Evolutionary conservation across 2,797 vertebrate species (phyloP).

Genomic region (Octomys mimax): DNA sequence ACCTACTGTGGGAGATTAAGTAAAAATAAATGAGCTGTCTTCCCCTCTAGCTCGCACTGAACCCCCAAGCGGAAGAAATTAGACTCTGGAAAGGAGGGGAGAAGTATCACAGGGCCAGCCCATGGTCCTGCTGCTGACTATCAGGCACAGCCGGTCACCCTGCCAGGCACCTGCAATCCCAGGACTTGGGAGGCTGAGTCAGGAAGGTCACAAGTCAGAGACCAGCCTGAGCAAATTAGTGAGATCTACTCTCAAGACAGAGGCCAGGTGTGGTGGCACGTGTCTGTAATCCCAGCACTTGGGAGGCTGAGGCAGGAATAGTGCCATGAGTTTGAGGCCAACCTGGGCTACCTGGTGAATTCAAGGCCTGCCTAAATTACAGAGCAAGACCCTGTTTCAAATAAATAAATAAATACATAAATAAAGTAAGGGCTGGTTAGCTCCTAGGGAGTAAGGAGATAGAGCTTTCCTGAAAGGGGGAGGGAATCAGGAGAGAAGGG

Average conservation of each 20-base stretch:
- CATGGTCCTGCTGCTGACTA: not conserved
- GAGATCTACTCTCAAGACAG: not conserved
- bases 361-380: not conserved
- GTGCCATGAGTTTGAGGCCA: not conserved
- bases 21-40: not conserved
- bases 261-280: not conserved
- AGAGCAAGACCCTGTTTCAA: not conserved
- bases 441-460: not conserved
- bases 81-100: not conserved
- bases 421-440: not conserved
- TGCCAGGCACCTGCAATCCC: not conserved
- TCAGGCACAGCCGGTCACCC: not conserved
- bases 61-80: not conserved
- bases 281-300: not conserved
- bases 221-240: not conserved
- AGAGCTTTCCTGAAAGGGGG: not conserved
- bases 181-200: not conserved
- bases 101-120: not conserved
- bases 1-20: not conserved
- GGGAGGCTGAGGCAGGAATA: not conserved
- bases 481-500: not conserved
- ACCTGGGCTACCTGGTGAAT: not conserved
- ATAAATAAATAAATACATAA: not conserved
- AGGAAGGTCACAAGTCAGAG: not conserved
- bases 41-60: not conserved